Base-by-base conservation (phyloP, 2,888 invertebrate species). In the Tachina grossa region DNA sequence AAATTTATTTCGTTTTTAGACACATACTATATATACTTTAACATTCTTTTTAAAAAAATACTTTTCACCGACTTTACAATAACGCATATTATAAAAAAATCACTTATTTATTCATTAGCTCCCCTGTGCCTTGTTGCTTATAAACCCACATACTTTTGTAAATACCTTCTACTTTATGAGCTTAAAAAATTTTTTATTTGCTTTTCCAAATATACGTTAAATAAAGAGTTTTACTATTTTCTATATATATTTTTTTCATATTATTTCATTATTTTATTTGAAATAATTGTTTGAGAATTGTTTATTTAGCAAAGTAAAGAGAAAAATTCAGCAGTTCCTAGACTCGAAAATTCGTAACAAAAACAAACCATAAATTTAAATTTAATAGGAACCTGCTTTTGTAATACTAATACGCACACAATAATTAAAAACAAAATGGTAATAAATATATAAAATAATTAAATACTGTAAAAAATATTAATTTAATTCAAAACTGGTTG, bases 241-340 rank as follows among this genome's bases (percentile, higher is more conserved):
- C 51, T 43, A 45, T 57, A 43, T 65, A 31, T 4, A 3, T 43
- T 19, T 59, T 75, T 57, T 76, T 31, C 45, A 31, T 63, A 53
- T 55, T 55, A 68, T 69, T 81, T 81, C 19, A 63, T 77, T 81
- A 77, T 74, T 66, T 85, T 85, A 78, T 81, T 85, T 85, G 72
- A 14, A 69, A 69, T 77, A 81, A 74, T 85, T 81, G 77, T 78
- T 81, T 43, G 51, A 66, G 51, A 71, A 77, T 72, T 83, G 65
- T 83, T 82, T 76, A 55, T 72, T 69, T 49, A 78, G 59, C n/a
- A 78, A 61, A 78, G 22, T n/a, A 22, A 65, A 69, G 41, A 63
- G 57, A 57, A 47, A 13, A 49, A 55, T 45, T 43, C 39, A 16
- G 45, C 10, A 68, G 68, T 19, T 77, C 9, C 63, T 71, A 47